A percentile compares a stretch with the other conserved stretches of the same genome.
Evolutionary conservation across 2,113 vertebrate species (phyloP).

Genomic region (Lampris incognitus): DNA sequence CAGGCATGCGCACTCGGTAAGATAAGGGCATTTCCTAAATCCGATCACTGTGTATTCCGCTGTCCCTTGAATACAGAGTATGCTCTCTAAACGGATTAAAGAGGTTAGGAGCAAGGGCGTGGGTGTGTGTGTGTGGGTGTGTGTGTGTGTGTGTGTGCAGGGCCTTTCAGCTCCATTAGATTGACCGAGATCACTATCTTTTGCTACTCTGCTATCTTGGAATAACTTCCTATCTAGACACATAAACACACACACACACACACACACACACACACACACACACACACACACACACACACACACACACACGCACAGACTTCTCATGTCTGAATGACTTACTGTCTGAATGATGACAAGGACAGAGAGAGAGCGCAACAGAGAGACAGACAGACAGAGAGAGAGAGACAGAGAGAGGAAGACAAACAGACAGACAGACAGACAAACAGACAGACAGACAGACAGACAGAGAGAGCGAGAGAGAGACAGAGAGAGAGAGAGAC

Average conservation of each 20-base stretch:
- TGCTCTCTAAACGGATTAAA: conserved; percentile 66
- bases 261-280: conserved; percentile 16
- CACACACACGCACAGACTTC: background rate
- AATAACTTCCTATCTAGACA: conserved; percentile 59
- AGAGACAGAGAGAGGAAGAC: background rate
- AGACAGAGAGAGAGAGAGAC: too few species aligned
- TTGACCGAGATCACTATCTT: conserved; percentile 71
- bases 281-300: background rate
- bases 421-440: background rate
- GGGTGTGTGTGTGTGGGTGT: conserved; percentile 8
- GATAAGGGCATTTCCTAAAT: conserved; percentile 69
- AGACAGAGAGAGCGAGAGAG: too few species aligned
- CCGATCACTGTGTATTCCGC: conserved; percentile 51
- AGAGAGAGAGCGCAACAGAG: conserved; percentile 31
- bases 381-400: background rate
- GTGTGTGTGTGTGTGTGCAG: conserved; percentile 15
- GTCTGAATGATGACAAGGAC: conserved; percentile 58
- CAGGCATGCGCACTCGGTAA: background rate
- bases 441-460: too few species aligned
- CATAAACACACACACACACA: conserved; percentile 16
- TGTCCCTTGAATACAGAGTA: conserved; percentile 53
- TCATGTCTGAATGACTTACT: conserved; percentile 35
- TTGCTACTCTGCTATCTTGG: conserved; percentile 48
- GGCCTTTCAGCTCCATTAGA: conserved; percentile 64
- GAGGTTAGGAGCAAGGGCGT: conserved; percentile 30